phyloP scores from a whole-genome alignment of 2,113 vertebrate species.

The Cinclus mexicanus region DNA sequence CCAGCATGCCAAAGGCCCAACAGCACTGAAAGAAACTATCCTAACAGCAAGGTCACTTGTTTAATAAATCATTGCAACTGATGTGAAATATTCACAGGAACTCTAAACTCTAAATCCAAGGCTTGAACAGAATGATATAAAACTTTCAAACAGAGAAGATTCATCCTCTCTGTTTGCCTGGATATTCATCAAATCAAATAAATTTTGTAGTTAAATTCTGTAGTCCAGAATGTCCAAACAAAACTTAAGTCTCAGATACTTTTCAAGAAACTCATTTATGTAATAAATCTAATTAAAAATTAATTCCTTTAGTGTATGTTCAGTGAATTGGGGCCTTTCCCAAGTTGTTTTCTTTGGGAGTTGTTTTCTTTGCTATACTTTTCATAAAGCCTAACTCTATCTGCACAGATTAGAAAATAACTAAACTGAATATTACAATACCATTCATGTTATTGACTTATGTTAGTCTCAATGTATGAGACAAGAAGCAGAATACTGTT shows the following conservation, averaged over 20 bases:
- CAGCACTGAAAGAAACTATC: background rate
- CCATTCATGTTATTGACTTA: background rate
- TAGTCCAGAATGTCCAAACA: background rate
- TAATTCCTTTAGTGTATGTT: background rate
- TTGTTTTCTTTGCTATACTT: background rate
- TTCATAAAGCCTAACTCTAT: background rate
- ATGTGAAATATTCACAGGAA: background rate
- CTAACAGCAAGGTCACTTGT: constrained; percentile 12
- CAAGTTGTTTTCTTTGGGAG: background rate
- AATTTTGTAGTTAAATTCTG: no score
- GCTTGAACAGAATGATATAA: background rate
- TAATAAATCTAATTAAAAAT: background rate
- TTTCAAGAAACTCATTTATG: background rate
- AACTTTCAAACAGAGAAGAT: background rate
- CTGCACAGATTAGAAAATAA: background rate
- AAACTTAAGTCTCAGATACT: background rate
- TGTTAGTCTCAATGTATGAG: background rate
- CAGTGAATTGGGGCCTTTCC: background rate
- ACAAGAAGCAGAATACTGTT: background rate
- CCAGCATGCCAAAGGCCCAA: background rate
- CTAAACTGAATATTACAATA: background rate
- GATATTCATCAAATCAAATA: background rate
- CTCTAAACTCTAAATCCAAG: background rate
- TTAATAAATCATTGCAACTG: background rate
- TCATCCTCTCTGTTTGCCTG: background rate